Evolutionary conservation across 2,113 vertebrate genomes (phyloP).

Genomic region (Hypocryptadius cinnamomeus): DNA sequence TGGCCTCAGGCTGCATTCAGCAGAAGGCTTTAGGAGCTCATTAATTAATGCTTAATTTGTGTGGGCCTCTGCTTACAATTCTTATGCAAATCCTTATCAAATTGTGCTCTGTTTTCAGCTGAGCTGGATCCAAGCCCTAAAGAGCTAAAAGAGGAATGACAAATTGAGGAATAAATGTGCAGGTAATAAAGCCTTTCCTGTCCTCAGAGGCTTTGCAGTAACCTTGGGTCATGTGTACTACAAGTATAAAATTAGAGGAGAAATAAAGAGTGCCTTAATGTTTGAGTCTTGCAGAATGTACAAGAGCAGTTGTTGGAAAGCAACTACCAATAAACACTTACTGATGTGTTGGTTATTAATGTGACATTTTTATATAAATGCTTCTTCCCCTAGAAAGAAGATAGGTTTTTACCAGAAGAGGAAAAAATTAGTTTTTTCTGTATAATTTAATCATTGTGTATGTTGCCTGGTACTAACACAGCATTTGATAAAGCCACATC

Average conservation of each 20-base stretch:
- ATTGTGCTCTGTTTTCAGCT: background rate
- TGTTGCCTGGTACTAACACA: background rate
- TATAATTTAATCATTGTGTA: background rate
- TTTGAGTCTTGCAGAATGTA: background rate
- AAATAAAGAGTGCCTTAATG: background rate
- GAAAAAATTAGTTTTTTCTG: background rate
- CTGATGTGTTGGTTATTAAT: background rate
- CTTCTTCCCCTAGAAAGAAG: background rate
- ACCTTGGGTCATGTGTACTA: background rate
- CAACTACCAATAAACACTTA: background rate
- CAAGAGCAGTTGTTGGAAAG: background rate
- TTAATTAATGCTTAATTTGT: constrained; percentile 40
- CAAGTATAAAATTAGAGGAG: background rate
- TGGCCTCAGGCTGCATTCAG: background rate
- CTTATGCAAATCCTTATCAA: constrained; percentile 12
- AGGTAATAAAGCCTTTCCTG: constrained; percentile 3
- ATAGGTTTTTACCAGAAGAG: background rate
- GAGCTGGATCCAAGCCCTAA: background rate
- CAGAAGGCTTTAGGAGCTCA: background rate
- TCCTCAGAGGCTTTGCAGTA: background rate
- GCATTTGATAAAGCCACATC: background rate
- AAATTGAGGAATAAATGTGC: background rate
- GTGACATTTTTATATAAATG: background rate
- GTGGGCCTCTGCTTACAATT: constrained; percentile 1
- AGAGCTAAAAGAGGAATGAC: background rate